phyloP scores from a whole-genome alignment of 2,888 invertebrate species.

The Pseudolycoriella hygida region DNA sequence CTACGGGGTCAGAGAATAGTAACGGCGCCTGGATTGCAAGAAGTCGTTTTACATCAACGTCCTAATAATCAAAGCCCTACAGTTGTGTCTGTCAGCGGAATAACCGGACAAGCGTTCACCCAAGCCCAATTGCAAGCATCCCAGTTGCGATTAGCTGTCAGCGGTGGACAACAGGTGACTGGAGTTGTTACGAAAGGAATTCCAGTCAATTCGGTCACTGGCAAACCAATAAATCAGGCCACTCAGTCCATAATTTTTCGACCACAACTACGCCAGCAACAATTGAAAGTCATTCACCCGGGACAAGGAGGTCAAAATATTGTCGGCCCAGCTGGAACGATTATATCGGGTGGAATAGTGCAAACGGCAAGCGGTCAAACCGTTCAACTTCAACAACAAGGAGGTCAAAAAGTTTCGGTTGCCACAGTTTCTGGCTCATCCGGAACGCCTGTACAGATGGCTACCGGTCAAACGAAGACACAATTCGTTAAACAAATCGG shows the following conservation, averaged over 20 bases:
- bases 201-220: conserved; percentile 22
- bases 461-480: conserved; percentile 30
- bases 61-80: conserved; percentile 25
- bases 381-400: conserved; percentile 20
- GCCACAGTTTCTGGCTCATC: conserved; percentile 21
- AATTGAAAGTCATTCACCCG: conserved; percentile 20
- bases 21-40: conserved; percentile 22
- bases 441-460: conserved; percentile 18
- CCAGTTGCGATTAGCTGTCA: conserved; percentile 24
- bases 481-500: conserved; percentile 27
- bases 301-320: conserved; percentile 18
- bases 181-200: conserved; percentile 23
- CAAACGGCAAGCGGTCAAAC: conserved; percentile 17
- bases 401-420: conserved; percentile 26
- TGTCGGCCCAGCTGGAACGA: conserved; percentile 24
- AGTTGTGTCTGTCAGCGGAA: conserved; percentile 26
- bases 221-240: conserved; percentile 18
- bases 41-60: conserved; percentile 26
- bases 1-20: conserved; percentile 26
- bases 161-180: conserved; percentile 20
- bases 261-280: conserved; percentile 19
- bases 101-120: conserved; percentile 20
- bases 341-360: conserved; percentile 25
- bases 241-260: conserved; percentile 27
- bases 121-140: conserved; percentile 24